Conservation (phyloP, 2,797 vertebrate species). For the Scleropages formosus region DNA sequence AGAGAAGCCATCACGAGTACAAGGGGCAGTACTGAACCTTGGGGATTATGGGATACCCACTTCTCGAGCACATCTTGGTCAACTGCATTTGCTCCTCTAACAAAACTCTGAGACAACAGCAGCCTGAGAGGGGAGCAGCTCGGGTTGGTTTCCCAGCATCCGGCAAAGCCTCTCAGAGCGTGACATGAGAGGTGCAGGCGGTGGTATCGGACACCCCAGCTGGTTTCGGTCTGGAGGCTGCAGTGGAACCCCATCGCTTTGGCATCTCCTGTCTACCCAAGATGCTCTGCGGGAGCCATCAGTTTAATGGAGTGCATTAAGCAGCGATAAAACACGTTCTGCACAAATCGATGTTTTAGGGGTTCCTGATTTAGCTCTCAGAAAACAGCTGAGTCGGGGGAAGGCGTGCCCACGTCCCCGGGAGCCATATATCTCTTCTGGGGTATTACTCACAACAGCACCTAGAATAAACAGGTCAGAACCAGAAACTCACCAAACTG, state of each 20-base stretch:
- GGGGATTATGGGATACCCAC: too few relatives aligned
- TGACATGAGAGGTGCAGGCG: too few relatives aligned
- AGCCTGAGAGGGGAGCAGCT: too few relatives aligned
- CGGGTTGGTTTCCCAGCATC: too few relatives aligned
- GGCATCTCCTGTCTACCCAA: not conserved
- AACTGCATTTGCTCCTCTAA: too few relatives aligned
- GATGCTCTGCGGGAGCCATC: not conserved
- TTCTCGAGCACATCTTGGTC: too few relatives aligned
- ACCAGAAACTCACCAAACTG: not conserved
- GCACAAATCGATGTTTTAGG: not conserved
- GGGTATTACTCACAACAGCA: not conserved
- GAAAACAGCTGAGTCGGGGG: not conserved
- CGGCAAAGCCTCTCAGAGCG: too few relatives aligned
- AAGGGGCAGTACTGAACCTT: too few relatives aligned
- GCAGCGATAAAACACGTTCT: slow-evolving; percentile 30
- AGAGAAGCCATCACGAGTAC: too few relatives aligned
- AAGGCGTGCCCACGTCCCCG: not conserved
- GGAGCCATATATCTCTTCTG: not conserved
- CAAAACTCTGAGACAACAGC: too few relatives aligned
- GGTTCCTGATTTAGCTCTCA: not conserved
- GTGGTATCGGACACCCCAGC: too few relatives aligned
- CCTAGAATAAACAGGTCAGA: not conserved
- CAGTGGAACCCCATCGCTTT: too few relatives aligned
- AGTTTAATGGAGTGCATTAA: slow-evolving; percentile 44
- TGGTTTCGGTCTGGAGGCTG: not conserved